A percentile compares a stretch with the other conserved stretches of the same genome.
Conservation (phyloP, 2,797 vertebrate species). For the Hemibagrus guttatus region DNA sequence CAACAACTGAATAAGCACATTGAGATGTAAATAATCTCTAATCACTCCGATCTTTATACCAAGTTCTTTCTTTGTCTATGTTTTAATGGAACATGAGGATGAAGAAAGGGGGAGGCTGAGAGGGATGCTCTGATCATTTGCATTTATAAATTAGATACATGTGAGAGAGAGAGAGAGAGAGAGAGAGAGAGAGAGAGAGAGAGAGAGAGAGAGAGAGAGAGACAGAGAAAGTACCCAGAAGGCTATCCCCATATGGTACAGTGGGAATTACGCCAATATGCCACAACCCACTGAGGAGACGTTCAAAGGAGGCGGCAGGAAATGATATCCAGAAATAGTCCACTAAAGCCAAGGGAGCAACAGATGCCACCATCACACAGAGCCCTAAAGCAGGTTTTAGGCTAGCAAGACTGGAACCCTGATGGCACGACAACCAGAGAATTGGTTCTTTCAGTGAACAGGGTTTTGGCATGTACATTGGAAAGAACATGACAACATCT, state of each 20-base stretch:
- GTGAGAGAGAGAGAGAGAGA: not conserved
- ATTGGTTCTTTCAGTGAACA: not conserved
- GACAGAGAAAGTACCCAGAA: slow-evolving; percentile 6
- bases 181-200: not conserved
- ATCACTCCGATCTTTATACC: not conserved
- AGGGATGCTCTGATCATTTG: not conserved
- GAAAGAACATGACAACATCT: not conserved
- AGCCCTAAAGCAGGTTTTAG: slow-evolving; percentile 53
- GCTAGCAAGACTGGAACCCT: slow-evolving; percentile 28
- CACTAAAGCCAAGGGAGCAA: slow-evolving; percentile 43
- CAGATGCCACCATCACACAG: slow-evolving; percentile 43
- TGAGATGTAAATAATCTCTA: not conserved
- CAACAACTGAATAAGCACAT: not conserved
- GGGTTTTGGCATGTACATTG: not conserved
- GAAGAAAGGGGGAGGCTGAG: not conserved
- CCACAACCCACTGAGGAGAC: slow-evolving; percentile 21
- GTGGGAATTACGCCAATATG: slow-evolving; percentile 42
- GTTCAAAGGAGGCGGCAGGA: slow-evolving; percentile 46
- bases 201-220: not conserved
- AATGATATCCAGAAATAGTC: slow-evolving; percentile 53
- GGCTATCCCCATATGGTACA: slow-evolving; percentile 40
- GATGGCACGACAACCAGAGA: not conserved
- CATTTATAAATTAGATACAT: not conserved
- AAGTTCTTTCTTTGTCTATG: not conserved
- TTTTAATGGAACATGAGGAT: not conserved